phyloP scores from a whole-genome alignment of 37 sponge, comb jelly and placozoan species.

The Ephydatia muelleri region DNA sequence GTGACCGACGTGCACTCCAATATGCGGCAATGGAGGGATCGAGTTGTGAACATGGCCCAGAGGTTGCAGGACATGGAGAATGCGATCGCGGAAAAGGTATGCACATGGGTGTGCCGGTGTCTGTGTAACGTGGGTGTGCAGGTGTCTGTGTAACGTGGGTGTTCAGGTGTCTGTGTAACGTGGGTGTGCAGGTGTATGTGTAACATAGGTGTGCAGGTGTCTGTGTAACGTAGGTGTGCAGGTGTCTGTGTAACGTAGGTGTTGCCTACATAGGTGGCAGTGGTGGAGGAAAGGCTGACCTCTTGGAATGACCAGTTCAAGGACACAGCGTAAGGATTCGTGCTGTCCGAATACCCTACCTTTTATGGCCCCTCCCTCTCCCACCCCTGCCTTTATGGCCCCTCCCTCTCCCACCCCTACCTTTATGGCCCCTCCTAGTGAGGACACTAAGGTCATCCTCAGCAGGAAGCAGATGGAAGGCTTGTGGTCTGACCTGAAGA shows the following conservation, averaged over 20 bases:
- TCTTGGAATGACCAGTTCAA: slow-evolving; percentile 51
- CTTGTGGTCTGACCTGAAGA: slow-evolving; percentile 58
- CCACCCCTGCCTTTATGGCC: not conserved
- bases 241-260: not conserved
- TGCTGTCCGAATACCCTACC: not conserved
- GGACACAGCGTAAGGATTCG: slow-evolving; percentile 22
- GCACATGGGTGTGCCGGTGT: not conserved
- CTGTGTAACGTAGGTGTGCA: not conserved
- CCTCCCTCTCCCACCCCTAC: not conserved
- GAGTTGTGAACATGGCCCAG: slow-evolving; percentile 10
- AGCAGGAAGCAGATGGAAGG: slow-evolving; percentile 23
- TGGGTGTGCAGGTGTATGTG: not conserved
- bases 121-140: not conserved
- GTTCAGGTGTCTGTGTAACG: not conserved
- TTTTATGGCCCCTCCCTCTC: too few species aligned
- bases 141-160: not conserved
- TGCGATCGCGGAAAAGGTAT: slow-evolving; percentile 57
- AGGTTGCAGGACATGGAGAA: slow-evolving; percentile 46
- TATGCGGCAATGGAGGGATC: slow-evolving; percentile 59
- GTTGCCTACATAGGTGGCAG: slow-evolving; percentile 34
- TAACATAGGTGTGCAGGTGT: not conserved
- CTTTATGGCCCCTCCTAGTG: not conserved
- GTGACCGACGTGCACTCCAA: slow-evolving; percentile 55
- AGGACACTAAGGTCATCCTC: not conserved
- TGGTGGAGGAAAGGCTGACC: slow-evolving; percentile 42